Evolutionary conservation across 2,797 vertebrate genomes (phyloP).

Genomic region (Phrynocephalus forsythii): DNA sequence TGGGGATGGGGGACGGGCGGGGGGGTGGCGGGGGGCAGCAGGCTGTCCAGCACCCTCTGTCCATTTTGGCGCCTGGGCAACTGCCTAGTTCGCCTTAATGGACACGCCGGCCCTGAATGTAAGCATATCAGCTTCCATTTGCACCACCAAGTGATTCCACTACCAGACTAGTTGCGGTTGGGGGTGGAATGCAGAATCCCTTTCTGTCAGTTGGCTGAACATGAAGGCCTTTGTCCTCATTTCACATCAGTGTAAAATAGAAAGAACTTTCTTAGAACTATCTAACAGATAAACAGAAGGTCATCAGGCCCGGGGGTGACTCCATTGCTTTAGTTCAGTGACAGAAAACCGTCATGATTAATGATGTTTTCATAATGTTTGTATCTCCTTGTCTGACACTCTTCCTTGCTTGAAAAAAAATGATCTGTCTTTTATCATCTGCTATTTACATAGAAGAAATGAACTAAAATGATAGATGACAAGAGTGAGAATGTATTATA

Average conservation of each 20-base stretch:
- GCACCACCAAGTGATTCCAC: too few species aligned
- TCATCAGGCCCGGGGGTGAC: not conserved
- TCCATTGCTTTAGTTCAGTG: conserved; percentile 14
- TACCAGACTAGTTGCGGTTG: not conserved
- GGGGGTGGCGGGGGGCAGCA: too few species aligned
- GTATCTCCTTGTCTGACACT: not conserved
- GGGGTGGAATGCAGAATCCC: not conserved
- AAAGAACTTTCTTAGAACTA: not conserved
- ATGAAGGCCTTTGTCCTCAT: not conserved
- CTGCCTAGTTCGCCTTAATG: too few species aligned
- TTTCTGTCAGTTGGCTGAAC: not conserved
- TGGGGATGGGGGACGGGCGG: too few species aligned
- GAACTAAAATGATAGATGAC: conserved; percentile 3
- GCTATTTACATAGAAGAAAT: conserved; percentile 21
- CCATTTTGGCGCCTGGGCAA: too few species aligned
- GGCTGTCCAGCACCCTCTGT: too few species aligned
- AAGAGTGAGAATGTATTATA: conserved; percentile 20
- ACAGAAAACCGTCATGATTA: conserved; percentile 4
- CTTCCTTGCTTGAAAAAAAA: conserved; percentile 27
- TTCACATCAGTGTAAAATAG: not conserved
- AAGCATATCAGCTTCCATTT: not conserved
- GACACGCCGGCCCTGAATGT: not conserved
- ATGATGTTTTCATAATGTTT: conserved; percentile 8
- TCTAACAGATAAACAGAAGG: not conserved
- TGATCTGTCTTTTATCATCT: conserved; percentile 19